Base-by-base conservation (phyloP, 2,113 vertebrate species). In the Colaptes auratus region DNA sequence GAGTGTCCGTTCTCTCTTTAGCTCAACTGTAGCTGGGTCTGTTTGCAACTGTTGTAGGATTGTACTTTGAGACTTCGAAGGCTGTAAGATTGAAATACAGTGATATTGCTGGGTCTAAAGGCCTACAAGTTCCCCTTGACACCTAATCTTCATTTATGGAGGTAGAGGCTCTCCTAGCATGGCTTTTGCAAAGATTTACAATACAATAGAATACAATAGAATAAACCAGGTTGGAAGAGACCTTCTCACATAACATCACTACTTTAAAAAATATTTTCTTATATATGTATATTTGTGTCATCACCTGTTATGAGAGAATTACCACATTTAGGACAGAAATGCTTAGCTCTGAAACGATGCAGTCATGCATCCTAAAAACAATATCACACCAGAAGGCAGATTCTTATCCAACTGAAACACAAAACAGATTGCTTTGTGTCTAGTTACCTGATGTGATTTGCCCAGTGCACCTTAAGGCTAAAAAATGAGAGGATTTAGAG, bases 401-500 rank as follows among this genome's bases (percentile, higher is more conserved):
- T 44, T 84, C 63, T 82, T 82, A 28, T 65, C 24, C 53, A 86
- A 17, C 10, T 55, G 44, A 94, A 85, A 64, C 6, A 75, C 12
- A 30, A 70, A 23, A 55, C 8, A 56, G 14, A 50, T 56, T 25
- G 1, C 21, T 71, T 84, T 74, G 3, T 3, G 0, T 39, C n/a
- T 53, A 39, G 13, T 46, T 86, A 30, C 44, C 13, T 77, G 30
- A 74, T 55, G 24, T 7, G 7, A 10, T 74, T 77, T 66, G 13
- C 30, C 13, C 53, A 81, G 21, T n/a, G 36, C 12, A 55, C 10
- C 3, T 27, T 27, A 44, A 64, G 12, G 15, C 53, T 82, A 28
- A 79, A 53, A 82, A 75, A 25, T 25, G 2, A 33, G 15, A 8
- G 1, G 0, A 0, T 1, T 19, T 69, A 24, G 19, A 46, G 13